Base-by-base conservation (phyloP, 2,888 invertebrate species). In the Diarsia brunnea region DNA sequence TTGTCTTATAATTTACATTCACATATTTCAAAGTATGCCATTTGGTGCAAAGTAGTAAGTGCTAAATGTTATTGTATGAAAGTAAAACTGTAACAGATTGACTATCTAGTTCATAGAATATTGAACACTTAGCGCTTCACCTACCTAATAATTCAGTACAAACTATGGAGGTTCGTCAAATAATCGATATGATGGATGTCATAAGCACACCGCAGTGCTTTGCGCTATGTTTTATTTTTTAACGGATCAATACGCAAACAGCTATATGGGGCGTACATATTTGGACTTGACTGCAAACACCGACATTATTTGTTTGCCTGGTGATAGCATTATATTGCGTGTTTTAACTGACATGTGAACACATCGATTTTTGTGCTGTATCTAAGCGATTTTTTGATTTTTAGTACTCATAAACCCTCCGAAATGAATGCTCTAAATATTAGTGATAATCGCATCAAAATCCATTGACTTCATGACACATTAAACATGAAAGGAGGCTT, bases 21-120 rank as follows among this genome's bases (percentile, higher is more conserved):
- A 69, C 67, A 78, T 69, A 80, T 75, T 68, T 51, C 27, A 61
- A 82, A 60, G 77, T 72, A 64, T 82, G 74, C 68, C 78, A 78
- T 73, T 61, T 66, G 49, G 71, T 75, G 53, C n/a, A 63, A 75
- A 84, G 55, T 53, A 69, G 72, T 69, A 78, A 84, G 79, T 78
- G 82, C 78, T 84, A 85, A 83, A 77, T 74, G 78, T 76, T 77
- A 77, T 79, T 84, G 79, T 85, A 79, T 69, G 82, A 87, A 87
- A 87, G 87, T 87, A 87, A 87, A 85, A 87, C 74, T 79, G 73
- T 69, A 67, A 73, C 75, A 74, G 64, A 69, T 67, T 65, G 43
- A 65, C 49, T 77, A 84, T 80, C 69, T 75, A 83, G 81, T 69
- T 16, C 79, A 69, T 68, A 31, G 69, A 75, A 70, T 65, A 73